Percentiles rank a stretch among this genome's conserved stretches.
These are phyloP conservation scores for Bujurquina vittata DNA, from an alignment of 2,113 vertebrate genomes.

Conservation along the genomic window DNA sequence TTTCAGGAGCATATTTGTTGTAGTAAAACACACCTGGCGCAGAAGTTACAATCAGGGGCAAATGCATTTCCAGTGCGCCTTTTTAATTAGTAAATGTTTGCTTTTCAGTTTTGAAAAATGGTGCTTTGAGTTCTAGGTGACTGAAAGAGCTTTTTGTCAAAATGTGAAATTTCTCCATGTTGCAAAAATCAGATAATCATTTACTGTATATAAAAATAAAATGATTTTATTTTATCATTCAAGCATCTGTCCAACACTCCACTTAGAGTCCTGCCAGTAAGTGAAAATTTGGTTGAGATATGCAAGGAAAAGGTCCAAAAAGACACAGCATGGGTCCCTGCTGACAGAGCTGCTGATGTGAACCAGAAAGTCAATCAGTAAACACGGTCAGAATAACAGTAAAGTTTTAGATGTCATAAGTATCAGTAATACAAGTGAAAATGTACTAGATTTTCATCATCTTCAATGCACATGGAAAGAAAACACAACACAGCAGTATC, in stretches of 20 bases:
- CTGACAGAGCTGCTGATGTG: conserved; percentile 19
- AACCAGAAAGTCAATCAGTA: conserved; percentile 30
- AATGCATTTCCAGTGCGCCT: not conserved
- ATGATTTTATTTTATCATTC: conserved; percentile 17
- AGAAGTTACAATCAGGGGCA: conserved; percentile 11
- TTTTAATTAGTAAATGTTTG: not conserved
- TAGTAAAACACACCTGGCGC: conserved; percentile 41
- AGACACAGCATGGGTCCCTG: conserved; percentile 18
- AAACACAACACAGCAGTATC: not conserved
- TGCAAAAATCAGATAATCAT: not conserved
- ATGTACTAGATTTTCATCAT: not conserved
- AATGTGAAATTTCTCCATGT: not conserved
- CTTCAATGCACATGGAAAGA: not conserved
- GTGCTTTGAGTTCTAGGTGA: not conserved
- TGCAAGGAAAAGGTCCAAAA: conserved; percentile 22
- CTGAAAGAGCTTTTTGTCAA: not conserved
- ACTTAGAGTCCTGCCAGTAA: conserved; percentile 36
- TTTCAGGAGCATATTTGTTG: conserved; percentile 38
- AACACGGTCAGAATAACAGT: conserved; percentile 8
- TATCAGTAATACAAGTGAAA: not conserved
- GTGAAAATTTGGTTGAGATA: conserved; percentile 19
- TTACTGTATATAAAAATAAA: not conserved
- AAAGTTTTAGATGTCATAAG: not conserved
- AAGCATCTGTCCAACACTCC: conserved; percentile 41
- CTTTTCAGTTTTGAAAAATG: not conserved